Percentiles rank a stretch among this genome's conserved stretches.
phyloP scores from a whole-genome alignment of 2,888 invertebrate species.

The Eustalomyia histrio region DNA sequence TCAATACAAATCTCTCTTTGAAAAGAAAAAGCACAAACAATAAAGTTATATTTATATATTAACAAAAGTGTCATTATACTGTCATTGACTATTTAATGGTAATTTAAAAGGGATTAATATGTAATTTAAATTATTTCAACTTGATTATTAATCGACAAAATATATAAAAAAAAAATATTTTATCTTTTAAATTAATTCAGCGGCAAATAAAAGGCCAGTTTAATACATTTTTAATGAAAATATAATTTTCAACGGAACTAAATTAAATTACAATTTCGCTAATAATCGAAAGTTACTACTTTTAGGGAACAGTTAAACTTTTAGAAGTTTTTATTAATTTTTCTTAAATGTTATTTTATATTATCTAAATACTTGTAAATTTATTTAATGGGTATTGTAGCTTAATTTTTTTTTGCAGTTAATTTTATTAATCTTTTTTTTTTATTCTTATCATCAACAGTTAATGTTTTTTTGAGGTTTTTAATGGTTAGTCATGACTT shows the following conservation, averaged over 20 bases:
- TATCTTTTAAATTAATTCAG: neutral
- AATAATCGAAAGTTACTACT: too few relatives aligned
- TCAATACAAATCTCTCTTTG: neutral
- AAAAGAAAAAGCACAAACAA: neutral
- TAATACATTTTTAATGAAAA: too few relatives aligned
- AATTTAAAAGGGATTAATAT: conserved; percentile 45
- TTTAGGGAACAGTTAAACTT: too few relatives aligned
- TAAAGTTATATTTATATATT: too few relatives aligned
- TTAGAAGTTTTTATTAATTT: too few relatives aligned
- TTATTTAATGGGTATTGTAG: neutral
- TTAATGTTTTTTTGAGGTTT: conserved; percentile 41
- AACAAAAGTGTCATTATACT: conserved; percentile 42
- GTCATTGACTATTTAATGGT: conserved; percentile 50
- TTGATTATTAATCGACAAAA: conserved; percentile 26
- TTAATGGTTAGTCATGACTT: conserved; percentile 24
- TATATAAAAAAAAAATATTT: conserved; percentile 9
- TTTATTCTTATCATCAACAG: conserved; percentile 19
- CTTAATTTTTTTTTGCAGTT: conserved; percentile 10
- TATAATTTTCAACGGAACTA: too few relatives aligned
- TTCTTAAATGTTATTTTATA: too few relatives aligned
- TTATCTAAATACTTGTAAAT: neutral
- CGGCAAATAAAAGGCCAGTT: too few relatives aligned
- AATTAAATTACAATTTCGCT: too few relatives aligned
- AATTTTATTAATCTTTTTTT: conserved; percentile 9
- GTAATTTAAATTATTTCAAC: conserved; percentile 33